phyloP scores from a whole-genome alignment of 2,888 invertebrate genomes.

The Hydrotaea diabolus region DNA sequence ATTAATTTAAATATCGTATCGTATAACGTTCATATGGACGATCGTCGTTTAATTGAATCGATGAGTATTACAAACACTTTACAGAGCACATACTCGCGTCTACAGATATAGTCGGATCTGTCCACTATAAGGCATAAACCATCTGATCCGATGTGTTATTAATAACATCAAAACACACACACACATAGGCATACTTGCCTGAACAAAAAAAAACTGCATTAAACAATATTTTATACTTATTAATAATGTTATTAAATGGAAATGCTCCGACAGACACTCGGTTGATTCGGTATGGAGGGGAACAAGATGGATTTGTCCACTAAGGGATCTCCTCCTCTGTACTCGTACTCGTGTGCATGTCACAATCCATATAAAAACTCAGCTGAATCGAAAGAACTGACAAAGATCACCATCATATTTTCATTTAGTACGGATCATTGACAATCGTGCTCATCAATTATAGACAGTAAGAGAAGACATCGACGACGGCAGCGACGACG shows the following conservation, averaged over 20 bases:
- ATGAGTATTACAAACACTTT: conserved; percentile 65
- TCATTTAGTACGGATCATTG: conserved; percentile 67
- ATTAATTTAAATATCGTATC: conserved; percentile 56
- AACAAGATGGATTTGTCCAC: not conserved
- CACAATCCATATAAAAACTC: conserved; percentile 71
- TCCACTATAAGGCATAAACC: conserved; percentile 4
- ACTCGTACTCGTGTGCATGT: too few relatives aligned
- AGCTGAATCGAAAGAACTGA: conserved; percentile 75
- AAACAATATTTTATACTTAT: conserved; percentile 55
- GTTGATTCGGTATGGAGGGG: not conserved
- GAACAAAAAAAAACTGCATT: conserved; percentile 18
- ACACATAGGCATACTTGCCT: not conserved
- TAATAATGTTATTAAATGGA: conserved; percentile 65
- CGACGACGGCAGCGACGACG: not conserved
- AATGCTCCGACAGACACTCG: conserved; percentile 3
- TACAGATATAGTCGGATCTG: conserved; percentile 23
- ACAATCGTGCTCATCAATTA: conserved; percentile 67
- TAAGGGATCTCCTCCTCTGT: not conserved
- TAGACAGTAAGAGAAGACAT: conserved; percentile 40
- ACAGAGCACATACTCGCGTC: conserved; percentile 39
- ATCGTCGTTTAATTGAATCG: conserved; percentile 63
- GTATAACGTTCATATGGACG: conserved; percentile 34
- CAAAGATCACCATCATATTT: conserved; percentile 47
- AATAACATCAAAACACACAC: conserved; percentile 46
- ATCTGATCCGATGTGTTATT: conserved; percentile 44